phyloP scores from a whole-genome alignment of 2,797 vertebrate species.

The Tangara arthus region DNA sequence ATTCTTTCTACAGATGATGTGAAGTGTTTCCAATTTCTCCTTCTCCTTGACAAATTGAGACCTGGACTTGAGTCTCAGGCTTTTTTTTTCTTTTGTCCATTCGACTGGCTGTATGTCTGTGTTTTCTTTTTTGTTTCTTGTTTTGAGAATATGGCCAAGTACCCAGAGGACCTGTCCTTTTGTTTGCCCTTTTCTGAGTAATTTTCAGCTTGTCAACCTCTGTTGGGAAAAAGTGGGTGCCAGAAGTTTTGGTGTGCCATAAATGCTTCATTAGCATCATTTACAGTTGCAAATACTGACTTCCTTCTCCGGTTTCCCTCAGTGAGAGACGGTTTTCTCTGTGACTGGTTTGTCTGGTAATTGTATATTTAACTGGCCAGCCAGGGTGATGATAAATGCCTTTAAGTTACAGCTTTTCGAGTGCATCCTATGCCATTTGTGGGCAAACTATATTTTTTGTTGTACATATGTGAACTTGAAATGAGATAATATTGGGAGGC shows the following conservation, averaged over 20 bases:
- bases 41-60: not conserved
- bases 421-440: not conserved
- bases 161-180: not conserved
- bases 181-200: not conserved
- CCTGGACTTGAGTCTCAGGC: not conserved
- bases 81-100: not conserved
- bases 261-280: not conserved
- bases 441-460: not conserved
- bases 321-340: not conserved
- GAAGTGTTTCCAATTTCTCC: not conserved
- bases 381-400: not conserved
- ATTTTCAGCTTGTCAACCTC: not conserved
- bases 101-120: not conserved
- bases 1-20: not conserved
- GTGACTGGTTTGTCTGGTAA: not conserved
- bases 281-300: not conserved
- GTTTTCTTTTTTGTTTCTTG: not conserved
- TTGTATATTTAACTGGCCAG: not conserved
- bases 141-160: not conserved
- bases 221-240: not conserved
- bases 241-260: not conserved
- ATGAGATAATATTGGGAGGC: not conserved
- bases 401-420: not conserved
- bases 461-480: not conserved
- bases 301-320: not conserved